These are phyloP conservation scores for Apomyelois bistriatella DNA, from an alignment of 2,888 invertebrate species.

Conservation along the genomic window DNA sequence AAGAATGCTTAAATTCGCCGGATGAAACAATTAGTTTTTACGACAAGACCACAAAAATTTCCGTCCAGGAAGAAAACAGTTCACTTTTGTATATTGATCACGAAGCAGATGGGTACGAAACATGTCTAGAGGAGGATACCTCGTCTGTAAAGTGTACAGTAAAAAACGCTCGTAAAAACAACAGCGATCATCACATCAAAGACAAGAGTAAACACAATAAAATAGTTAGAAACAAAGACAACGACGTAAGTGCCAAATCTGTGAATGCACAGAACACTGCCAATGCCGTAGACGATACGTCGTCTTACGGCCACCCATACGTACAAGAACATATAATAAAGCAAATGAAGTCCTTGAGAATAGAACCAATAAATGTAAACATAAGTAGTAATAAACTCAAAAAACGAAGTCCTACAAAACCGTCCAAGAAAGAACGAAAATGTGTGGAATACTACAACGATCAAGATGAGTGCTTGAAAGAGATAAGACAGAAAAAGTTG, in stretches of 20 bases:
- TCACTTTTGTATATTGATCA: conserved; percentile 71
- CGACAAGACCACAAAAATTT: conserved; percentile 54
- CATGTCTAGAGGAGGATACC: conserved; percentile 81
- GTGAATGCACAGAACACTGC: conserved; percentile 40
- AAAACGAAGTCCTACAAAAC: conserved; percentile 63
- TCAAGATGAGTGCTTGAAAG: conserved; percentile 81
- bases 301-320: conserved; percentile 54
- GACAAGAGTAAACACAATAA: conserved; percentile 63
- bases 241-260: conserved; percentile 56
- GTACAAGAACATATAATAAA: conserved; percentile 73
- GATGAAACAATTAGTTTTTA: conserved; percentile 50
- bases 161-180: conserved; percentile 65
- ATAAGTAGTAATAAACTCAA: conserved; percentile 50
- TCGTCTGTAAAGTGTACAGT: conserved; percentile 53
- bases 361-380: conserved; percentile 67
- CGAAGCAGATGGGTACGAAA: conserved; percentile 80
- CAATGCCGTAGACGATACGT: conserved; percentile 48
- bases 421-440: conserved; percentile 57
- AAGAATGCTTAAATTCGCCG: conserved; percentile 62
- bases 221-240: conserved; percentile 61
- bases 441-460: conserved; percentile 83
- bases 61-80: conserved; percentile 64
- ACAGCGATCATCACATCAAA: conserved; percentile 65
- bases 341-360: conserved; percentile 71
- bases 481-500: conserved; percentile 59